Evolutionary conservation across 1,140 invertebrate genomes (phyloP).

Genomic region (Galendromus occidentalis): DNA sequence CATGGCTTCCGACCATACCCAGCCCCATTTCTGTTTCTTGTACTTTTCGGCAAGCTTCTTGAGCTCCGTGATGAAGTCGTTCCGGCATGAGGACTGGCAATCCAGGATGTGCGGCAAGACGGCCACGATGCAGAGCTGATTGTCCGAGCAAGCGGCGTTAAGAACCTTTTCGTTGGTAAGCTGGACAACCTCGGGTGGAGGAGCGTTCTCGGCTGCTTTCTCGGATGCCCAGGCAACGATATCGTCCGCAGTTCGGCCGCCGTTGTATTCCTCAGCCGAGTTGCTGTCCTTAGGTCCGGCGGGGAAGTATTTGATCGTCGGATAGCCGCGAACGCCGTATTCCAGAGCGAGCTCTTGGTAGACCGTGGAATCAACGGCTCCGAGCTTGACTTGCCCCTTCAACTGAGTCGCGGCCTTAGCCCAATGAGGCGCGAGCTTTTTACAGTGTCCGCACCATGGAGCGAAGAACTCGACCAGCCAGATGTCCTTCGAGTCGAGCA

Average conservation of each 20-base stretch:
- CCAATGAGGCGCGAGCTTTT: slow-evolving; percentile 87
- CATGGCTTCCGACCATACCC: slow-evolving; percentile 83
- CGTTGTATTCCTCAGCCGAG: slow-evolving; percentile 44
- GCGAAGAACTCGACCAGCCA: slow-evolving; percentile 96
- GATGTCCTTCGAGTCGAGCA: slow-evolving; percentile 70
- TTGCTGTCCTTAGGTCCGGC: slow-evolving; percentile 50
- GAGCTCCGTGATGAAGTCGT: slow-evolving; percentile 59
- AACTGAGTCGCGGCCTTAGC: slow-evolving; percentile 74
- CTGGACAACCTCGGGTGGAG: slow-evolving; percentile 68
- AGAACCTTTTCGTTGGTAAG: slow-evolving; percentile 36
- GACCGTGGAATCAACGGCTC: slow-evolving; percentile 86
- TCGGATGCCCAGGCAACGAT: slow-evolving; percentile 73
- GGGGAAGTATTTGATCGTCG: slow-evolving; percentile 88
- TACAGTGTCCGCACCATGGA: slow-evolving; percentile 90
- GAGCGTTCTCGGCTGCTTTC: slow-evolving; percentile 62
- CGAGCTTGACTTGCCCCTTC: slow-evolving; percentile 78
- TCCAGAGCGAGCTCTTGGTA: slow-evolving; percentile 47
- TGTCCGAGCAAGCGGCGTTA: slow-evolving; percentile 53
- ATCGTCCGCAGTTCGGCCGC: slow-evolving; percentile 70
- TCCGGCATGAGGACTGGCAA: slow-evolving; percentile 83
- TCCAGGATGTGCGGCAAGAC: slow-evolving; percentile 91
- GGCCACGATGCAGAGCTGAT: slow-evolving; percentile 76
- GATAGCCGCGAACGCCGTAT: slow-evolving; percentile 63
- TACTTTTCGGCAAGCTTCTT: slow-evolving; percentile 65
- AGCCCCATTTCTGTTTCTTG: slow-evolving; percentile 91